Conservation (phyloP, 2,888 invertebrate species). For the Cheiracanthium punctorium region DNA sequence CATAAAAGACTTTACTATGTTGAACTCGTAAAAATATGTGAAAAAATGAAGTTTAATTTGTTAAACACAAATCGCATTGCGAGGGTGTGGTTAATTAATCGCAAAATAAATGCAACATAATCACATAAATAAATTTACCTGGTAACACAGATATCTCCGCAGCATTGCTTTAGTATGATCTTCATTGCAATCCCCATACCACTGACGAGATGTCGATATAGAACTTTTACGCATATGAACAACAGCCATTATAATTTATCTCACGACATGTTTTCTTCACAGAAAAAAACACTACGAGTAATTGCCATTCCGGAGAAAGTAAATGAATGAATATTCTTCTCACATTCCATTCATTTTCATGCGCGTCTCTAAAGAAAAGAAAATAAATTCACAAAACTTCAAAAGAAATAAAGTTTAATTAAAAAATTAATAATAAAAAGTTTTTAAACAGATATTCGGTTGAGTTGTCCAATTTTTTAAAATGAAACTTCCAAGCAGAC, state of each 20-base stretch:
- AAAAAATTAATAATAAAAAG: no score
- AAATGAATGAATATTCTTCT: no score
- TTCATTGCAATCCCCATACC: conserved; percentile 59
- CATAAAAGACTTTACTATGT: no score
- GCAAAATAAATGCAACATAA: background rate
- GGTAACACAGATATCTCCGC: conserved; percentile 48
- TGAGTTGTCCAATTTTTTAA: no score
- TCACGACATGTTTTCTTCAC: conserved; percentile 65
- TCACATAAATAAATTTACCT: conserved; percentile 25
- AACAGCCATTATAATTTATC: conserved; percentile 56
- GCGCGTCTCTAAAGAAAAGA: no score
- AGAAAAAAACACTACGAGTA: conserved; percentile 35
- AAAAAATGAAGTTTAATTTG: no score
- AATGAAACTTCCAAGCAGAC: no score
- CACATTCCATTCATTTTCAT: no score
- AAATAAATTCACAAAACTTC: no score
- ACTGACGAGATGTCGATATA: conserved; percentile 43
- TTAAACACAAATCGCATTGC: background rate
- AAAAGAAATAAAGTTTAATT: no score
- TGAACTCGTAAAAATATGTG: no score
- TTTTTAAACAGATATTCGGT: no score
- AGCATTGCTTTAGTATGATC: conserved; percentile 48
- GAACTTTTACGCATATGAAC: conserved; percentile 61
- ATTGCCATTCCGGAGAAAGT: conserved; percentile 43
- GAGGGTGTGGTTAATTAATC: conserved; percentile 42